These are phyloP conservation scores for Porites cylindrica DNA, from an alignment of 92 coral and sea anemone genomes.

Conservation along the genomic window DNA sequence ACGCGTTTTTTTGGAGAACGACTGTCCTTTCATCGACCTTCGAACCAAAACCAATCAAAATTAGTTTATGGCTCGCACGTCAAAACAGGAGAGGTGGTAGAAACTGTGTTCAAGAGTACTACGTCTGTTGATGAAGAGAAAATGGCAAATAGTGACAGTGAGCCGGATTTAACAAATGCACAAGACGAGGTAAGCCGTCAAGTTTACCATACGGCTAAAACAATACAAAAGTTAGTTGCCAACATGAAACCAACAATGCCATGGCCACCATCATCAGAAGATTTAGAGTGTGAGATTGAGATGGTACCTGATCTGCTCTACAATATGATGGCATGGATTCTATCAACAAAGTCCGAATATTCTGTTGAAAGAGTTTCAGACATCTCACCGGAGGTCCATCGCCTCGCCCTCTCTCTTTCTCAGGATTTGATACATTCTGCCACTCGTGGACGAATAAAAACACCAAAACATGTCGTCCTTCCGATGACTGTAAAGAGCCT, in stretches of 20 bases:
- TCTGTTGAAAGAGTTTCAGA: slow-evolving; percentile 15
- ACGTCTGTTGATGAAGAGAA: too few species aligned
- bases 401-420: not conserved
- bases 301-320: too few species aligned
- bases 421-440: slow-evolving; percentile 22
- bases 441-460: slow-evolving; percentile 53
- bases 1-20: too few species aligned
- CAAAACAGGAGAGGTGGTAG: too few species aligned
- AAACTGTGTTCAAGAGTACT: too few species aligned
- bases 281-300: slow-evolving; percentile 27
- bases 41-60: too few species aligned
- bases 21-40: too few species aligned
- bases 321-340: slow-evolving; percentile 31
- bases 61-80: too few species aligned
- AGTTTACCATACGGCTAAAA: not conserved
- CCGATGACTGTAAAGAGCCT: slow-evolving; percentile 69
- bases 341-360: slow-evolving; percentile 36
- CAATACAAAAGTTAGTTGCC: slow-evolving; percentile 30
- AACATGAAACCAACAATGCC: slow-evolving; percentile 44
- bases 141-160: too few species aligned
- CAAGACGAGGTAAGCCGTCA: not conserved
- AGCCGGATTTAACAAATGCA: too few species aligned
- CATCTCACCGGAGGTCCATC: slow-evolving; percentile 38
- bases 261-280: slow-evolving; percentile 45
- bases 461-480: slow-evolving; percentile 14